Evolutionary conservation across 2,797 vertebrate species (phyloP).

Genomic region (Leptoclinus maculatus): DNA sequence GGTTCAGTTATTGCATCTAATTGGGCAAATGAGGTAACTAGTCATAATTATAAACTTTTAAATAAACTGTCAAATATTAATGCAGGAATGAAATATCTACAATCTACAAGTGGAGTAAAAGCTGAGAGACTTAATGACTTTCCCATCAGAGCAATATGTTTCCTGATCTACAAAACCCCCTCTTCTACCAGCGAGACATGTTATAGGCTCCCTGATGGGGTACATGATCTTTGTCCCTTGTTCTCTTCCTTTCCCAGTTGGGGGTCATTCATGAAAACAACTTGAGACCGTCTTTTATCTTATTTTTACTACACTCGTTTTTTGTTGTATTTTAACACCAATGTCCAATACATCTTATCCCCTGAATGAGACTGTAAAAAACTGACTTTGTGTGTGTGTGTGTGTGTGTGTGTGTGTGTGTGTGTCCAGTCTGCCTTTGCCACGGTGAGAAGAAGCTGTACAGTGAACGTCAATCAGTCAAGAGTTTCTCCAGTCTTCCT

Average conservation of each 20-base stretch:
- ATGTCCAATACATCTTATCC: constrained; percentile 68
- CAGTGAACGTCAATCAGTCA: constrained; percentile 79
- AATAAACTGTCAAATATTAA: neutral
- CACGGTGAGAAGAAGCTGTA: constrained; percentile 64
- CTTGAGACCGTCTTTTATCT: constrained; percentile 68
- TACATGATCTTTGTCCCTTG: constrained; percentile 67
- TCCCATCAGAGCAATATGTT: constrained; percentile 34
- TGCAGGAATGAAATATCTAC: constrained; percentile 1
- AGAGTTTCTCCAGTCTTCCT: constrained; percentile 79
- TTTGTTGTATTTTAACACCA: constrained; percentile 70
- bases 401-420: constrained; percentile 36
- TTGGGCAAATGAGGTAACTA: neutral
- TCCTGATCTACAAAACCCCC: constrained; percentile 53
- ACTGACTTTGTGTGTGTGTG: constrained; percentile 31
- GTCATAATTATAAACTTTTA: neutral
- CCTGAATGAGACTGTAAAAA: constrained; percentile 62
- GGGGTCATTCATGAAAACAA: constrained; percentile 75
- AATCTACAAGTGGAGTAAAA: constrained; percentile 37
- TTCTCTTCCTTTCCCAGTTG: constrained; percentile 69
- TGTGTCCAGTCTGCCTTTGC: constrained; percentile 48
- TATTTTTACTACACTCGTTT: constrained; percentile 57
- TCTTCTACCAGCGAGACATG: constrained; percentile 50
- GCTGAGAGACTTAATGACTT: constrained; percentile 37
- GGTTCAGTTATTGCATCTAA: constrained; percentile 13
- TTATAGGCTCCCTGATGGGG: constrained; percentile 58